Percentiles rank a stretch among this genome's conserved stretches.
Evolutionary conservation across 2,113 vertebrate genomes (phyloP).

Genomic region (Takifugu flavidus): DNA sequence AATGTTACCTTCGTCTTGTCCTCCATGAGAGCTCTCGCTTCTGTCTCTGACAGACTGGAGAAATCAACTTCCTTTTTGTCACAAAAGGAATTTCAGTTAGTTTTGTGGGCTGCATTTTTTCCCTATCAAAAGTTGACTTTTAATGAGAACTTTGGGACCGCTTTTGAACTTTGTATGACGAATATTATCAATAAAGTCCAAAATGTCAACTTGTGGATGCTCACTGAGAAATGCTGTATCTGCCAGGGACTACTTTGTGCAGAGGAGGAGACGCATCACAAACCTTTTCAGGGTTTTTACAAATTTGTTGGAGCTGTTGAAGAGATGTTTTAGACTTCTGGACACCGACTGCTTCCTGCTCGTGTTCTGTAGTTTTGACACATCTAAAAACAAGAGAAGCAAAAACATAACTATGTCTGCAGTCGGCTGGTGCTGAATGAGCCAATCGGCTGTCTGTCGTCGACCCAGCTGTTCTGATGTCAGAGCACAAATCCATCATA

Average conservation of each 20-base stretch:
- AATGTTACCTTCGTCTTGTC: too few species aligned
- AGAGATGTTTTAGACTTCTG: constrained; percentile 94
- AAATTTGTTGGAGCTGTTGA: constrained; percentile 97
- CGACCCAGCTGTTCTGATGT: too few species aligned
- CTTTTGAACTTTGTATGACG: too few species aligned
- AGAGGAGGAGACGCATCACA: neutral
- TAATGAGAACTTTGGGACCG: too few species aligned
- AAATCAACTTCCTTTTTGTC: too few species aligned
- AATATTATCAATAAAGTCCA: too few species aligned
- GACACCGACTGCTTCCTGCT: constrained; percentile 96
- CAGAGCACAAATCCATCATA: neutral
- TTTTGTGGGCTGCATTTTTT: too few species aligned
- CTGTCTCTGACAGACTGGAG: neutral
- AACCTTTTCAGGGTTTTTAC: constrained; percentile 96
- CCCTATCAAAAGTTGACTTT: too few species aligned
- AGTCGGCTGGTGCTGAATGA: neutral
- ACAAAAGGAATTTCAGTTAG: too few species aligned
- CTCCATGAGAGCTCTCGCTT: neutral
- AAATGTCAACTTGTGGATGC: neutral
- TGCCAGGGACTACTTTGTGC: neutral
- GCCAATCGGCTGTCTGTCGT: too few species aligned
- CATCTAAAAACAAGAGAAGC: constrained; percentile 69
- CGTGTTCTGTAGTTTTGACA: constrained; percentile 85
- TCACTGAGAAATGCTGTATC: neutral
- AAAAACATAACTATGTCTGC: neutral